Base-by-base conservation (phyloP, 2,797 vertebrate genomes). In the Ceryle rudis region DNA sequence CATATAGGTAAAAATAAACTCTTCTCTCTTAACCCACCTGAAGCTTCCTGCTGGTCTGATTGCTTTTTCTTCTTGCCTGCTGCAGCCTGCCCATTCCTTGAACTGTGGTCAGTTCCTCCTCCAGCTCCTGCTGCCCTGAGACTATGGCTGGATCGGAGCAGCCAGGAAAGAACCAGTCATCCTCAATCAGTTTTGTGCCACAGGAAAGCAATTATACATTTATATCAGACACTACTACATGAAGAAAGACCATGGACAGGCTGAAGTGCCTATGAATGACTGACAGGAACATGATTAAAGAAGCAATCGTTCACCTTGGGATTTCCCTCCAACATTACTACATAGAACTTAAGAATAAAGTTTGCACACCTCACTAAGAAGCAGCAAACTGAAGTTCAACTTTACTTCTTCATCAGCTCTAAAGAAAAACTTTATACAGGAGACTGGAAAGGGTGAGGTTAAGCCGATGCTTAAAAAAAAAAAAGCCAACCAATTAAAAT, bases 141-240 rank as follows among this genome's bases (percentile, higher is more conserved):
- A 98, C 99, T 98, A 99, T 98, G 97, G 98, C 99, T 99, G 99
- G 99, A 99, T 99, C 98, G 97, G 99, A 99, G 99, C 99, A 99
- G 99, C 99, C 99, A 99, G 99, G 99, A 99, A 99, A 99, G 99
- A 99, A 99, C 99, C 99, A 99, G 99, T 99, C 99, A 99, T 99
- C 99, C 99, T 99, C 99, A 99, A 99, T 99, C 99, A 99, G 99
- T 99, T 99, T 99, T 99, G 99, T 99, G 99, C 99, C 99, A 99
- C 99, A 99, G 99, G 99, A 98, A 97, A 98, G 96, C 95, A 97
- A 89, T 96, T 95, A 96, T 95, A 96, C 92, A 96, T 90, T 97
- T 95, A 97, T 94, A 95, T 77, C 97, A 97, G 95, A 97, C 86
- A 95, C 92, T 91, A 93, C 72, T 90, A 96, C 78, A 90, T 47